These are phyloP conservation scores for Hippocampus barbouri DNA, from an alignment of 2,113 vertebrate species.

Conservation along the genomic window DNA sequence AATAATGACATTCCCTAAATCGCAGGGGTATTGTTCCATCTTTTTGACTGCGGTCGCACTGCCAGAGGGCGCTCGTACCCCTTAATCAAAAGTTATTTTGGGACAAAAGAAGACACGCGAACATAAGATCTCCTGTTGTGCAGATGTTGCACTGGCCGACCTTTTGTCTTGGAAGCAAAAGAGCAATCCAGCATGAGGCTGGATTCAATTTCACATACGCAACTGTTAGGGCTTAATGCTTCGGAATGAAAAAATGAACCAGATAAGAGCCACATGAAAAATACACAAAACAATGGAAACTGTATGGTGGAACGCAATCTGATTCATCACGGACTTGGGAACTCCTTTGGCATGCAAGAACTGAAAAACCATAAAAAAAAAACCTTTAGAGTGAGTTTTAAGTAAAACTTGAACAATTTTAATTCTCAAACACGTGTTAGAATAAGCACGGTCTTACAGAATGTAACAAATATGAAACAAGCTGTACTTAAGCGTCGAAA, in stretches of 20 bases:
- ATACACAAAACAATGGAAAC: background rate
- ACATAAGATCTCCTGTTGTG: conserved; percentile 18
- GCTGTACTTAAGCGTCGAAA: no score
- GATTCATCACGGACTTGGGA: background rate
- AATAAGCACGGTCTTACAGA: no score
- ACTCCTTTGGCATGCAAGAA: background rate
- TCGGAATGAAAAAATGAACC: background rate
- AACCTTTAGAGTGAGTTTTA: no score
- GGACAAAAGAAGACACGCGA: conserved; percentile 27
- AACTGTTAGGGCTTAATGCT: background rate
- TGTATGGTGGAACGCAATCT: background rate
- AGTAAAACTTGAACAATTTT: no score
- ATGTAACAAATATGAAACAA: no score
- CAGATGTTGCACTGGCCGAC: conserved; percentile 46
- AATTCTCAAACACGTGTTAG: no score
- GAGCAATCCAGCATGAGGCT: conserved; percentile 7
- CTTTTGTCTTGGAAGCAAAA: conserved; percentile 24
- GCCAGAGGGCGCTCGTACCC: conserved; percentile 11
- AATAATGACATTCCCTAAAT: conserved; percentile 11
- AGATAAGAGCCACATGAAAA: background rate
- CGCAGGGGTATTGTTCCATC: conserved; percentile 18
- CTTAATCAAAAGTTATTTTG: conserved; percentile 29
- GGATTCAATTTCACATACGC: conserved; percentile 34
- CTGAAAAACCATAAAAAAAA: background rate
- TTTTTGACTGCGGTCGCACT: conserved; percentile 8